Conservation (phyloP, 2,888 invertebrate species). For the Latrodectus hesperus region DNA sequence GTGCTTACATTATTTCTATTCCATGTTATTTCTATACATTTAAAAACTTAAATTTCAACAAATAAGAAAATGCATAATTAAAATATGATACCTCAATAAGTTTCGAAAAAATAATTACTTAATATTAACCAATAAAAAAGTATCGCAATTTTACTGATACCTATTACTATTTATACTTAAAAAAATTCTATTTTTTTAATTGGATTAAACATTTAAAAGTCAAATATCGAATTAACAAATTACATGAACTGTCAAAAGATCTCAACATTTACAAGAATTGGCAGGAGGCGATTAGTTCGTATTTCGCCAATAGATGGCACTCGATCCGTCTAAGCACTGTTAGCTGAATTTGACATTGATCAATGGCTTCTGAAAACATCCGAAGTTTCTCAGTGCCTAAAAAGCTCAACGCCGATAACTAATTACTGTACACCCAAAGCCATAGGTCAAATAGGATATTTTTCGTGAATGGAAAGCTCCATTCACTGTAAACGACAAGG, state of each 20-base stretch:
- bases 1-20: too few species aligned
- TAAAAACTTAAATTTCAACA: too few species aligned
- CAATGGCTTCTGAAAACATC: conserved; percentile 49
- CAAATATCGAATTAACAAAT: not conserved
- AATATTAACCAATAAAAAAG: too few species aligned
- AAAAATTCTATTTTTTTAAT: not conserved
- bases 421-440: conserved; percentile 66
- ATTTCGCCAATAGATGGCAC: conserved; percentile 52
- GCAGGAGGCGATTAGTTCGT: conserved; percentile 14
- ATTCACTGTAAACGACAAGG: conserved; percentile 54
- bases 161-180: not conserved
- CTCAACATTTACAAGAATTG: not conserved
- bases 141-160: too few species aligned
- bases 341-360: conserved; percentile 65
- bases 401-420: conserved; percentile 66
- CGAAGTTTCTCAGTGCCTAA: conserved; percentile 44
- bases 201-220: not conserved
- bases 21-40: too few species aligned
- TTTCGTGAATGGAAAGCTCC: conserved; percentile 47
- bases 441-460: conserved; percentile 62
- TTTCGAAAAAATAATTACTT: too few species aligned
- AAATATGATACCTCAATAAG: too few species aligned
- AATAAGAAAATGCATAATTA: too few species aligned
- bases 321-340: conserved; percentile 12
- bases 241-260: not conserved